Evolutionary conservation across 2,113 vertebrate species (phyloP).

Genomic region (Pseudorectes ferrugineus): DNA sequence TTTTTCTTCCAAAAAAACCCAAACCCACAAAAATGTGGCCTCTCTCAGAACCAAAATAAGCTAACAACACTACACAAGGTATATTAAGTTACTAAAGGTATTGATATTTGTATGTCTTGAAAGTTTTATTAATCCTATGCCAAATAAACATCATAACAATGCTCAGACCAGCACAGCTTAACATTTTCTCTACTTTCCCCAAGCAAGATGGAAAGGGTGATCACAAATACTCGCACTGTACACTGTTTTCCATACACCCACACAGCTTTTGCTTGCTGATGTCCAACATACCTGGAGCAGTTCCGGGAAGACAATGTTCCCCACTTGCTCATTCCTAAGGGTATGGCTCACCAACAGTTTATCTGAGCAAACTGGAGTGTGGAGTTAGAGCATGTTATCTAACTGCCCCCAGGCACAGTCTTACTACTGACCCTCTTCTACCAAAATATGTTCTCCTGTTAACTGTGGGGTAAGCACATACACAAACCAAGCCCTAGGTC

Average conservation of each 20-base stretch:
- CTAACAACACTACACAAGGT: not conserved
- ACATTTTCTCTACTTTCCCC: not conserved
- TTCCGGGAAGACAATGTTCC: not conserved
- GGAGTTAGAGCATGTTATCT: not conserved
- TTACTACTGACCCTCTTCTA: not conserved
- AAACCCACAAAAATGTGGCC: not conserved
- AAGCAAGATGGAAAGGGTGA: not conserved
- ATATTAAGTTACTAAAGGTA: not conserved
- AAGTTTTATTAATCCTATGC: not conserved
- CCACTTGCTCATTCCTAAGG: not conserved
- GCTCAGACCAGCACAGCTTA: not conserved
- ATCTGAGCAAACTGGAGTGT: not conserved
- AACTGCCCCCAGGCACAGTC: not conserved
- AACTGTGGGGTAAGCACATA: not conserved
- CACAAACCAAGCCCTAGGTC: not conserved
- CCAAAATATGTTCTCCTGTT: not conserved
- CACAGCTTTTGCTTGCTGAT: not conserved
- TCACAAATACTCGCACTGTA: not conserved
- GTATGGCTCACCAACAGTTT: conserved; percentile 2
- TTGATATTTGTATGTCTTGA: not conserved
- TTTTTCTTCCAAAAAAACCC: not conserved
- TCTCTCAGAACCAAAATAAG: not conserved
- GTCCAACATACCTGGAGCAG: not conserved
- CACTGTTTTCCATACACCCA: not conserved
- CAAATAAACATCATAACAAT: not conserved